Base-by-base conservation (phyloP, 2,888 invertebrate genomes). In the Cremastinae sp. region DNA sequence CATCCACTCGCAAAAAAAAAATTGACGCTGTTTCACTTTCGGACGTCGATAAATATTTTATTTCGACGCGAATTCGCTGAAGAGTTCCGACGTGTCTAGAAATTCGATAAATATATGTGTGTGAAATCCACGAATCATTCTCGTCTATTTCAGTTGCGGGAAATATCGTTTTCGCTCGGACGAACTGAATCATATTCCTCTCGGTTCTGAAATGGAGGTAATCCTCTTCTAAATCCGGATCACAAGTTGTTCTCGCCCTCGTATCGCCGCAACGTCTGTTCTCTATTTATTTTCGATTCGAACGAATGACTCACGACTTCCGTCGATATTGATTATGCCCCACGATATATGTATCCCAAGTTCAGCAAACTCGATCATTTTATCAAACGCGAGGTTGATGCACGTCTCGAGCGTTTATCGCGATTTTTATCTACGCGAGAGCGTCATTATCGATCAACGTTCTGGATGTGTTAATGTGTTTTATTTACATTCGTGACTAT, bases 171-270 rank as follows among this genome's bases (percentile, higher is more conserved):
- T 61, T 72, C 58, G 43, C 43, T 56, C 28, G 45, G 51, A 58
- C 51, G 38, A 64, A 72, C 16, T 58, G 70, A 64, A 59, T 36
- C 12, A 38, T 58, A 72, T 72, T 72, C 38, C 56, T 53, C 51
- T 49, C 2, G 2, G 16, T 62, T 68, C 64, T 45, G 45, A 68
- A 76, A 64, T 20, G 62, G 58, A 72, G 53, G 68, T 58, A 72
- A 76, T 69, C 36, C 47, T 58, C 72, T 71, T 66, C 49, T 66
- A 75, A 75, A 71, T 75, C 62, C 56, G 38, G 38, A 64, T 72
- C 22, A 56, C 62, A 75, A 76, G 75, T 76, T 76, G 68, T 72
- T 72, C n/a, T 72, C 72, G 64, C 59, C 34, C 53, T 43, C 62
- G n/a, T 49, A 76, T 58, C 72, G 72, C 45, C 20, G 53, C 34